These are phyloP conservation scores for Drosophila tripunctata DNA, from an alignment of 2,888 invertebrate species.

Conservation along the genomic window DNA sequence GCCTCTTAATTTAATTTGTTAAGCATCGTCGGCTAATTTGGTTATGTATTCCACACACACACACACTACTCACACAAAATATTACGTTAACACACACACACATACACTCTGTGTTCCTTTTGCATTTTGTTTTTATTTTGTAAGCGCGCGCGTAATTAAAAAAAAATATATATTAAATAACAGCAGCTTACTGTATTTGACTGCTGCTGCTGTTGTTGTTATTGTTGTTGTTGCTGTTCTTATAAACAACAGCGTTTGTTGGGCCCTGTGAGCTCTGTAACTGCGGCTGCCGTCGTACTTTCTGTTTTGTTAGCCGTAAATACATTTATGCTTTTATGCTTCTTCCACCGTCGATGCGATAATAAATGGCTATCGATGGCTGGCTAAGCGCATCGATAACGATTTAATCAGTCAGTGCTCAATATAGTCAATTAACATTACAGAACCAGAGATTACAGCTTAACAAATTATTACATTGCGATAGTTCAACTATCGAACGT, in stretches of 20 bases:
- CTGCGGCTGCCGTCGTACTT: slow-evolving; percentile 32
- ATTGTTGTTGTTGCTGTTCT: slow-evolving; percentile 5
- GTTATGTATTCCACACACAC: slow-evolving; percentile 15
- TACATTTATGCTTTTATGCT: slow-evolving; percentile 59
- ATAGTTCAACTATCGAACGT: not conserved
- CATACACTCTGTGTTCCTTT: slow-evolving; percentile 19
- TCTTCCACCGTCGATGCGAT: slow-evolving; percentile 29
- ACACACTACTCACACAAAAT: not conserved
- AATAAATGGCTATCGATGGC: slow-evolving; percentile 24
- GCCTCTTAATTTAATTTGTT: slow-evolving; percentile 46
- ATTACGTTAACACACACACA: not conserved
- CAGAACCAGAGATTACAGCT: not conserved
- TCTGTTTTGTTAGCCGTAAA: slow-evolving; percentile 53
- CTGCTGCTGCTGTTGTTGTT: too few species aligned
- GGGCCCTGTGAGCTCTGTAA: slow-evolving; percentile 8
- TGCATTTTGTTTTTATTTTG: slow-evolving; percentile 9
- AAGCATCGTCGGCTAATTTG: slow-evolving; percentile 17
- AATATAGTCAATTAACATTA: slow-evolving; percentile 18
- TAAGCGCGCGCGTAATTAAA: slow-evolving; percentile 53
- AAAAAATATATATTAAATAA: not conserved
- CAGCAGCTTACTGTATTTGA: slow-evolving; percentile 36
- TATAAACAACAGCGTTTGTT: slow-evolving; percentile 1
- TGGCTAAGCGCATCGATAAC: slow-evolving; percentile 24
- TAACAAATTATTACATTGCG: not conserved
- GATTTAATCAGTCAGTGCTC: not conserved